Evolutionary conservation across 2,888 invertebrate genomes (phyloP), one percentile per base, ranked within the genome.

Genomic region (Ornithoptera priamus): DNA sequence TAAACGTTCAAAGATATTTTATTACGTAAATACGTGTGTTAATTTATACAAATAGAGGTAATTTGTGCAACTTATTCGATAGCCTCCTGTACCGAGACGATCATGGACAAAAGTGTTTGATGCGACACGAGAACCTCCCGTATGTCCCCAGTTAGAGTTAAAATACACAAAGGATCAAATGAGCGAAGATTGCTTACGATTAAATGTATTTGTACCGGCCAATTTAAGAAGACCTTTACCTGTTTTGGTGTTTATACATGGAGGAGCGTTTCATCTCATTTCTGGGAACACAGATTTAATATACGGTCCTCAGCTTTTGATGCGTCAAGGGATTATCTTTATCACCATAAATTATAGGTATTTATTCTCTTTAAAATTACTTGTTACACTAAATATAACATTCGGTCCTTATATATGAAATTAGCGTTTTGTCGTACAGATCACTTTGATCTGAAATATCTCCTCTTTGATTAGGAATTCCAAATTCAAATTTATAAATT

Each of bases 341-440:
- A 83, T 86, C 4, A 83, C 86, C 0, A 70, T 87, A 24, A 88
- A 87, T 70, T 86, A 82, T 73, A 80, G 81, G 81, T 81, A 70
- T 17, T n/a, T 1, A 17, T 57, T 42, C 1, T 1, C 18, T 46
- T 60, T 30, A 46, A 17, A 18, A 18, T 15, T 53, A 17, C 5
- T 8, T 30, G 15, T 42, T 42, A 42, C 18, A 62, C 18, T 12
- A 15, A 61, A 18, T 20, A n/a, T 12, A 61, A 22, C 22, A 22
- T 22, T 22, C 22, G 22, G 22, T 22, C 22, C 1, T 22, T 22
- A 22, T 22, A 22, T 22, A 22, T 22, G 22, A 22, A 22, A 22
- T 22, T 22, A 22, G 22, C 22, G 22, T 22, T 22, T 22, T 22
- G 22, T 22, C 22, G 22, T 22, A 22, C 22, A 22, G 22, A 22